phyloP scores from a whole-genome alignment of 30 jellyfish, hydroid and myxozoan species.

The Hydractinia symbiolongicarpus region DNA sequence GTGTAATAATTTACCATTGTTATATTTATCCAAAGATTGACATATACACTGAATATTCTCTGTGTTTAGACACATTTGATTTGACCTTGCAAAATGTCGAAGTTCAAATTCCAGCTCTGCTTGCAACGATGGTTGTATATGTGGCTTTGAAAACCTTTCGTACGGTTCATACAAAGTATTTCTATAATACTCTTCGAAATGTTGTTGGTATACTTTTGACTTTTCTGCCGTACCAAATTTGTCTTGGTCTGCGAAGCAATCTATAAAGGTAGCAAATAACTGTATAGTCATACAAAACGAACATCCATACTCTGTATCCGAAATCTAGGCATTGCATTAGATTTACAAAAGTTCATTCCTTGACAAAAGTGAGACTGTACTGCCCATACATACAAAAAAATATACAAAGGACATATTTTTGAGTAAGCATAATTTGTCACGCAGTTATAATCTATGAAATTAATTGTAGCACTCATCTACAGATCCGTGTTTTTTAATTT shows the following conservation, averaged over 20 bases:
- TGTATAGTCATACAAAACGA: background rate
- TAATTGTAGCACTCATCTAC: too few species aligned
- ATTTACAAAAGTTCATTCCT: too few species aligned
- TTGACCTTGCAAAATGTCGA: background rate
- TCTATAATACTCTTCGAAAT: background rate
- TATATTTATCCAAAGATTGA: background rate
- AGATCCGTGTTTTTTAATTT: too few species aligned
- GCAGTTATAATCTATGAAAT: too few species aligned
- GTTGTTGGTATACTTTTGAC: background rate
- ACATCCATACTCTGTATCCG: too few species aligned
- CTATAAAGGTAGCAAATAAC: background rate
- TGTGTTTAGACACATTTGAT: background rate
- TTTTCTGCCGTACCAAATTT: background rate
- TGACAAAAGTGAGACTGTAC: too few species aligned
- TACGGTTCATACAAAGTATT: background rate
- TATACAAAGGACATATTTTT: too few species aligned
- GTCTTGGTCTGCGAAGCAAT: background rate
- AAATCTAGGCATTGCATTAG: too few species aligned
- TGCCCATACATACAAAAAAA: too few species aligned
- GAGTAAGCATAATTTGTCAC: too few species aligned
- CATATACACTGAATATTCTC: background rate
- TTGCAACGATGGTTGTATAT: constrained; percentile 11
- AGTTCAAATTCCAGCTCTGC: constrained; percentile 13
- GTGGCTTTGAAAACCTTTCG: background rate
- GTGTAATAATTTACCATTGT: background rate